Evolutionary conservation across 2,797 vertebrate genomes (phyloP).

Genomic region (Clarias laeviceps): DNA sequence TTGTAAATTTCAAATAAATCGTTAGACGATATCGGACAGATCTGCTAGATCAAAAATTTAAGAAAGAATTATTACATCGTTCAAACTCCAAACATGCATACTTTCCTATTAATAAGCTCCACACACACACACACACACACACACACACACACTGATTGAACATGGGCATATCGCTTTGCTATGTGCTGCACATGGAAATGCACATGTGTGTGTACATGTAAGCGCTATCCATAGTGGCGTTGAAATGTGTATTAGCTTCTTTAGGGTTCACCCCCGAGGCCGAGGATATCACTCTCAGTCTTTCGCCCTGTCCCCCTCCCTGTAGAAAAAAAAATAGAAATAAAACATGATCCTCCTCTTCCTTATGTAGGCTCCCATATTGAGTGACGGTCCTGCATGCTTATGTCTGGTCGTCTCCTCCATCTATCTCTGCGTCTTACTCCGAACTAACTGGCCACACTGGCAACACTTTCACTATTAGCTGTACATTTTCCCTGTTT

Average conservation of each 20-base stretch:
- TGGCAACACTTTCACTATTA: too few species aligned
- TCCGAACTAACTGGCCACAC: background rate
- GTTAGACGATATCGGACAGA: too few species aligned
- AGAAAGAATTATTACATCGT: background rate
- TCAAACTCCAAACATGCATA: background rate
- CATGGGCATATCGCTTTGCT: background rate
- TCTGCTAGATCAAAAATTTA: background rate
- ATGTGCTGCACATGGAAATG: conserved; percentile 17
- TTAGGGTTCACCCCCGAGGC: conserved; percentile 25
- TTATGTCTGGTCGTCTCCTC: conserved; percentile 40
- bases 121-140: background rate
- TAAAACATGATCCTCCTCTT: conserved; percentile 69
- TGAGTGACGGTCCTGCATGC: conserved; percentile 59
- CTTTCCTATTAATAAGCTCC: conserved; percentile 14
- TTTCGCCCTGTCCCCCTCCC: conserved; percentile 49
- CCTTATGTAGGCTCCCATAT: conserved; percentile 54
- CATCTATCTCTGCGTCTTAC: conserved; percentile 3
- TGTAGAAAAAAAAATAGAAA: conserved; percentile 61
- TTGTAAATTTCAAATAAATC: background rate
- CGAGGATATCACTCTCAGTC: conserved; percentile 48
- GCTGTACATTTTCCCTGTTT: background rate
- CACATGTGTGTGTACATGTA: conserved; percentile 41
- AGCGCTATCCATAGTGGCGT: conserved; percentile 19
- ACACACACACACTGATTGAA: background rate
- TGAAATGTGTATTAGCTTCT: conserved; percentile 17